Conservation (phyloP, 2,888 invertebrate species). For the Xestia c-nigrum region DNA sequence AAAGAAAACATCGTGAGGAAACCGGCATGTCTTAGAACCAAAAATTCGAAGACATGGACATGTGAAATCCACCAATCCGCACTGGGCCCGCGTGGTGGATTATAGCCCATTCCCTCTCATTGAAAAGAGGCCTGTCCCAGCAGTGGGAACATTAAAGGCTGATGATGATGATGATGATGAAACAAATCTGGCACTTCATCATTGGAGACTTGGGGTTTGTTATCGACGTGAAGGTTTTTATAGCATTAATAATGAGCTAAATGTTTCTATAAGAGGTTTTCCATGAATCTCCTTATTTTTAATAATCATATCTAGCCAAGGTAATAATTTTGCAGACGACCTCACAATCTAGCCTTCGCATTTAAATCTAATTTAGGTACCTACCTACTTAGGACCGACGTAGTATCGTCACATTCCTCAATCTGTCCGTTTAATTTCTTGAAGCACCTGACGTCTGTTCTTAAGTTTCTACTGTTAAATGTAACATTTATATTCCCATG, state of each 20-base stretch:
- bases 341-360: slow-evolving; percentile 12
- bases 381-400: neutral
- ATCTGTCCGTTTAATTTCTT: neutral
- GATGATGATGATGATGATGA: no score
- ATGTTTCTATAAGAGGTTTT: neutral
- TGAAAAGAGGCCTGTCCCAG: no score
- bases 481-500: slow-evolving; percentile 52
- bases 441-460: slow-evolving; percentile 15
- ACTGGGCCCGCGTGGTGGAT: no score
- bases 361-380: neutral
- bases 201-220: neutral
- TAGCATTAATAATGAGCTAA: neutral
- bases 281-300: neutral
- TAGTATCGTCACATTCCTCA: slow-evolving; percentile 1
- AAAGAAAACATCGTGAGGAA: no score
- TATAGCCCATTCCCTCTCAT: no score
- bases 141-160: no score
- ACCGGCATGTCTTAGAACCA: no score
- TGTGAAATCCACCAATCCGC: no score
- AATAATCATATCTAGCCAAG: neutral
- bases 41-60: no score
- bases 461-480: slow-evolving; percentile 47
- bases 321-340: neutral
- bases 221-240: neutral
- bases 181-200: neutral